Conservation (phyloP, 2,113 vertebrate species). For the Scophthalmus maximus region DNA sequence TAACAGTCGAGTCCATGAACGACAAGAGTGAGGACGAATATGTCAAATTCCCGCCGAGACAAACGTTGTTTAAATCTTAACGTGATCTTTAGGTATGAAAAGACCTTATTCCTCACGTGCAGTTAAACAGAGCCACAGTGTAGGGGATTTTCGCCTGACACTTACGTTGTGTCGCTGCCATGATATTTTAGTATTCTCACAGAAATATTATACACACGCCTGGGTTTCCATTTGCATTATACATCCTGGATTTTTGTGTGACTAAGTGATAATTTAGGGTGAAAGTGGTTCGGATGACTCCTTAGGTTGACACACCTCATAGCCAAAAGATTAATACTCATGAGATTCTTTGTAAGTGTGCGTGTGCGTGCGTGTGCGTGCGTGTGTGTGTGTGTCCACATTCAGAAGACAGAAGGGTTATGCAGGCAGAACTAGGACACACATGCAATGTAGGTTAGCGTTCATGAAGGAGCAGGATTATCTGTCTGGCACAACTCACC, state of each 20-base stretch:
- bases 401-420: neutral
- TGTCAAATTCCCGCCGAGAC: neutral
- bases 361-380: constrained; percentile 12
- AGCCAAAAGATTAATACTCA: no score
- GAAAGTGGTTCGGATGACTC: neutral
- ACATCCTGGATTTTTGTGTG: neutral
- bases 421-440: constrained; percentile 55
- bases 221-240: no score
- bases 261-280: neutral
- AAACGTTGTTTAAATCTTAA: neutral
- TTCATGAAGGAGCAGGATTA: constrained; percentile 48
- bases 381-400: neutral
- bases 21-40: neutral
- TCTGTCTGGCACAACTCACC: constrained; percentile 55
- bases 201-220: no score
- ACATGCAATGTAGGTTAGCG: constrained; percentile 61
- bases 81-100: no score
- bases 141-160: neutral
- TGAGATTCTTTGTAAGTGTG: neutral
- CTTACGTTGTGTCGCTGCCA: neutral
- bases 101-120: neutral
- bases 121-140: neutral
- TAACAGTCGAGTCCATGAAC: neutral
- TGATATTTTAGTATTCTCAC: no score
- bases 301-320: neutral